Conservation (phyloP, 2,888 invertebrate genomes). For the Hypercompe scribonia region DNA sequence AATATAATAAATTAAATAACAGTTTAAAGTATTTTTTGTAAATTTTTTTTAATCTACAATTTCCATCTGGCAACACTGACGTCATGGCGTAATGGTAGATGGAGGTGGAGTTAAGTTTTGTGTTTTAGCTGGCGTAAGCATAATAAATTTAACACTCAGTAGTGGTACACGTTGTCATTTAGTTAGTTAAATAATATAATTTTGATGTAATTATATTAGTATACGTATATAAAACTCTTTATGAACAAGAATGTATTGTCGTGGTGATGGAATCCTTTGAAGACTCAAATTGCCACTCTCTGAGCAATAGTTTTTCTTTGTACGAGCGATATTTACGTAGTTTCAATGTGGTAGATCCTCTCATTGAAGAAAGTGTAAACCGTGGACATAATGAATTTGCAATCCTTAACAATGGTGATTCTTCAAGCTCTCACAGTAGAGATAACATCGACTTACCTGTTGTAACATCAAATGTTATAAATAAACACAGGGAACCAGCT, state of each 20-base stretch:
- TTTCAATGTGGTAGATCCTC: constrained; percentile 76
- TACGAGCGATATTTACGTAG: constrained; percentile 82
- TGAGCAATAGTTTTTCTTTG: constrained; percentile 81
- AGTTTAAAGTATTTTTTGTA: no score
- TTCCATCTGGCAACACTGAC: background rate
- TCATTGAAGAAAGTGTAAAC: constrained; percentile 60
- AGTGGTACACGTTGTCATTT: background rate
- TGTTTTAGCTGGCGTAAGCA: background rate
- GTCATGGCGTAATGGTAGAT: background rate
- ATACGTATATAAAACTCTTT: background rate
- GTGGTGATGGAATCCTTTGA: constrained; percentile 82
- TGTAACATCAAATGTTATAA: constrained; percentile 60
- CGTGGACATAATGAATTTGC: constrained; percentile 53
- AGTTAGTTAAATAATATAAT: background rate
- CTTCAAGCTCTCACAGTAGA: constrained; percentile 67
- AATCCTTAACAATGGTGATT: constrained; percentile 61
- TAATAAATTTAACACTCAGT: background rate
- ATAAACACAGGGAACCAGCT: constrained; percentile 65
- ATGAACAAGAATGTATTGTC: constrained; percentile 57
- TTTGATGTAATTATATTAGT: background rate
- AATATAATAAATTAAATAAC: no score
- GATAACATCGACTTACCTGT: constrained; percentile 75
- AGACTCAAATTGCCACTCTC: constrained; percentile 80
- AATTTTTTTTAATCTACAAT: no score
- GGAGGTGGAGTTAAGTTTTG: background rate